Evolutionary conservation across 1,140 invertebrate species (phyloP), one percentile per base, ranked within the genome.

Genomic region (Zaprionus ornatus): DNA sequence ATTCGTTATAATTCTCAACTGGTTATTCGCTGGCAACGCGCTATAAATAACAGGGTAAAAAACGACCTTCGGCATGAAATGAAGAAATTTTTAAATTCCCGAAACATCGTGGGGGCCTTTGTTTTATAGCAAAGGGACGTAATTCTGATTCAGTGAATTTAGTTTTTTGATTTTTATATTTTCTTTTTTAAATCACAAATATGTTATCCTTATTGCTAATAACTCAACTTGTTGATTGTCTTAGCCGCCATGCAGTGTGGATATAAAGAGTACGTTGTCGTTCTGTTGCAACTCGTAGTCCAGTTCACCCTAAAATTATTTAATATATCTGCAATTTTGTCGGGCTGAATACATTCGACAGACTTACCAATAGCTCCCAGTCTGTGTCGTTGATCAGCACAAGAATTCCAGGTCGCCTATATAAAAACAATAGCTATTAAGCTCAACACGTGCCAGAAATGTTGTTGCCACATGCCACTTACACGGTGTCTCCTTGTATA

Each of bases 311-410:
- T 93, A 37, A 29, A 91, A 79, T 25, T 21, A 21, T 25, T 35
- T 35, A 29, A 15, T 37, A 1, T 4, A 48, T 9, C 9, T 5
- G 10, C 27, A 25, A 3, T 23, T 0, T 17, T 9, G n/a, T 9
- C 9, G 29, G 13, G 17, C 29, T 57, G 10, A 32, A 32, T 40
- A 19, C 10, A 15, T 19, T 1, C 1, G 1, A 5, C 9, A 4
- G 1, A 93, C 93, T 94, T 94, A 97, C 96, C 90, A 96, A 91
- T 25, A 99, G 92, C 93, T 99, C 98, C 98, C 98, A 99, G 92
- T 99, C 98, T 1, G 95, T 94, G 81, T 99, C 98, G 91, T 99
- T 99, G 7, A 99, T 95, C 3, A 99, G 92, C 4, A 99, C 97
- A 37, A 99, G 93, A 80, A 99, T 99, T 40, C 98, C 98, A 7